These are phyloP conservation scores for Heptranchias perlo DNA, from an alignment of 2,113 vertebrate species.

Conservation along the genomic window DNA sequence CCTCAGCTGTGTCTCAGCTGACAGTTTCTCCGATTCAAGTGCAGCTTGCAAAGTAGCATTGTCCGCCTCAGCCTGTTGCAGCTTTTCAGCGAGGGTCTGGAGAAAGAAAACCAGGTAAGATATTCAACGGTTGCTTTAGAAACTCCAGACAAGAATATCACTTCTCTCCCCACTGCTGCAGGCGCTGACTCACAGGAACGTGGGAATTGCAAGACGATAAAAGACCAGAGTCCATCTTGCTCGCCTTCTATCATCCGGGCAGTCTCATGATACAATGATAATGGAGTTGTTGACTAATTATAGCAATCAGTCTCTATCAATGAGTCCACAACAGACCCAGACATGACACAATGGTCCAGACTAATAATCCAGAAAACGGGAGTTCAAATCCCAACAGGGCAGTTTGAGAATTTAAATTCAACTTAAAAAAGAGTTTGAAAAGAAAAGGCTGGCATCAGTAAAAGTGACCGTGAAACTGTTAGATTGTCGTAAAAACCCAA, in stretches of 20 bases:
- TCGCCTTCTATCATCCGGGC: not conserved
- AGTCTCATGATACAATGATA: not conserved
- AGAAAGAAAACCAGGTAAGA: slow-evolving; percentile 33
- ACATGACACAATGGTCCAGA: too few species aligned
- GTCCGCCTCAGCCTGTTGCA: slow-evolving; percentile 72
- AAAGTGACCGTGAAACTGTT: not conserved
- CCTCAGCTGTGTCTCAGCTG: slow-evolving; percentile 41
- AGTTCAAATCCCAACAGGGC: too few species aligned
- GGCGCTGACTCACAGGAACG: not conserved
- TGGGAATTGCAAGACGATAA: not conserved
- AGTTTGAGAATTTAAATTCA: too few species aligned
- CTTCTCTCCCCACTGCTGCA: not conserved
- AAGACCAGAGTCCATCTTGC: not conserved
- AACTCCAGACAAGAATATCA: not conserved
- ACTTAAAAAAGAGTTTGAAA: too few species aligned
- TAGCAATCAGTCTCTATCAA: not conserved
- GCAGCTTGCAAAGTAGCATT: slow-evolving; percentile 50
- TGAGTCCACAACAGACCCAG: not conserved
- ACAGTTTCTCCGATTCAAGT: slow-evolving; percentile 57
- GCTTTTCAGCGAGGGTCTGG: slow-evolving; percentile 71
- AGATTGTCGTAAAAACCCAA: not conserved
- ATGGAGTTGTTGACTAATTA: not conserved
- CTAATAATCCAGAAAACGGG: too few species aligned
- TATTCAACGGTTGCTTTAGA: not conserved
- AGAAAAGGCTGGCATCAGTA: not conserved